Evolutionary conservation across 2,113 vertebrate genomes (phyloP).

Genomic region (Narcine bancroftii): DNA sequence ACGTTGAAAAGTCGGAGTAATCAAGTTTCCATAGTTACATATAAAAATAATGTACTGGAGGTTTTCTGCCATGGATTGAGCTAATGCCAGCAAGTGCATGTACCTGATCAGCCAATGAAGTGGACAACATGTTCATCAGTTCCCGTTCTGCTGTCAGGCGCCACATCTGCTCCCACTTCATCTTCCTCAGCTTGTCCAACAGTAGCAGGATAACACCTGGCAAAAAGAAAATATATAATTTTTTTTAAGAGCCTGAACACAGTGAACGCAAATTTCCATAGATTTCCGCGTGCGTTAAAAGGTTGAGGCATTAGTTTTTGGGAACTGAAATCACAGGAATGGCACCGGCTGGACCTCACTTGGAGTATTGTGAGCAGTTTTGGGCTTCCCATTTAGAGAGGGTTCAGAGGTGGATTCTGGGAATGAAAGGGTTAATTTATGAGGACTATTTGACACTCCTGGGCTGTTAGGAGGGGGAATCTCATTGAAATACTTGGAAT

Average conservation of each 20-base stretch:
- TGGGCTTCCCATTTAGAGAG: too few relatives aligned
- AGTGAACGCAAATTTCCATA: neutral
- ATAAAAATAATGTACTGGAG: neutral
- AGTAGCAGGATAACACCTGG: conserved; percentile 90
- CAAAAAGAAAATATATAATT: neutral
- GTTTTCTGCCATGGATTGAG: neutral
- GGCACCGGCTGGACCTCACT: too few relatives aligned
- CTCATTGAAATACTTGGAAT: too few relatives aligned
- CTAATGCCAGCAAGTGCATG: conserved; percentile 7
- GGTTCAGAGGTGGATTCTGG: too few relatives aligned
- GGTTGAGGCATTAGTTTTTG: too few relatives aligned
- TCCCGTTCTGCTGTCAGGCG: conserved; percentile 88
- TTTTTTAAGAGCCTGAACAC: neutral
- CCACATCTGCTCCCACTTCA: conserved; percentile 99
- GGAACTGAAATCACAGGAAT: neutral
- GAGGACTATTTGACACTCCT: too few relatives aligned
- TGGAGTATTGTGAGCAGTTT: too few relatives aligned
- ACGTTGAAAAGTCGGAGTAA: neutral
- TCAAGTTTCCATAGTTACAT: neutral
- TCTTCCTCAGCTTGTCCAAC: conserved; percentile 85
- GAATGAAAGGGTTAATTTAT: too few relatives aligned
- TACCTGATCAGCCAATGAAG: conserved; percentile 94
- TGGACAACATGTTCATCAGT: conserved; percentile 96
- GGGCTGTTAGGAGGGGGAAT: too few relatives aligned
- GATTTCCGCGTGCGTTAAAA: too few relatives aligned